phyloP scores from a whole-genome alignment of 2,888 invertebrate species.

The Chloroclysta siterata region DNA sequence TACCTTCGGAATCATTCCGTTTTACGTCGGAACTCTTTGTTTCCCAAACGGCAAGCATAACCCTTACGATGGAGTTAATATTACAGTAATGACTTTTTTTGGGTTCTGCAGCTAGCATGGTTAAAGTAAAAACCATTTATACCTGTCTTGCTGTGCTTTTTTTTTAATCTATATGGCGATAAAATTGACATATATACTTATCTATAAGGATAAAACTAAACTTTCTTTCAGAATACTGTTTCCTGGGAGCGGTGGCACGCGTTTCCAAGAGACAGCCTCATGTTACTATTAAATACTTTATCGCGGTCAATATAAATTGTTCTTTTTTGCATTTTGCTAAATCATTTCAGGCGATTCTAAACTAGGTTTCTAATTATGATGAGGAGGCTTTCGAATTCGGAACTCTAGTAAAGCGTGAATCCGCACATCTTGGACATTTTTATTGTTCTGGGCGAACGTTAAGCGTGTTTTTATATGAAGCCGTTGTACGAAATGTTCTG shows the following conservation, averaged over 20 bases:
- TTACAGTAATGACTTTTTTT: slow-evolving; percentile 48
- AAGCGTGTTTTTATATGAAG: slow-evolving; percentile 48
- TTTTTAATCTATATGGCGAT: background rate
- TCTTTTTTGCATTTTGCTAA: no score
- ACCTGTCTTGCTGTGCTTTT: background rate
- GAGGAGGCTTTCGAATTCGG: background rate
- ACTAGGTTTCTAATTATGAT: background rate
- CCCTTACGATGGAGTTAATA: slow-evolving; percentile 54
- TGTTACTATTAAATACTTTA: no score
- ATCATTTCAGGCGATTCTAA: background rate
- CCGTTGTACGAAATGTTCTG: slow-evolving; percentile 44
- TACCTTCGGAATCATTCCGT: slow-evolving; percentile 56
- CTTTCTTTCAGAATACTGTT: no score
- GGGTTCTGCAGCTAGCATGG: background rate
- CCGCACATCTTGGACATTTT: slow-evolving; percentile 11
- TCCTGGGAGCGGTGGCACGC: no score
- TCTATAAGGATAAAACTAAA: no score
- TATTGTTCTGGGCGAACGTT: slow-evolving; percentile 46
- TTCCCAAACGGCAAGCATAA: slow-evolving; percentile 48
- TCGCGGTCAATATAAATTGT: no score
- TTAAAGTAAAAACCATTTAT: background rate
- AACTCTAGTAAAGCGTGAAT: background rate
- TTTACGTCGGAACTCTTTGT: slow-evolving; percentile 47
- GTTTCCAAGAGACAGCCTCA: no score
- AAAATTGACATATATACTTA: no score